phyloP scores from a whole-genome alignment of 1,140 invertebrate genomes.

The Schlechtendalia chinensis region DNA sequence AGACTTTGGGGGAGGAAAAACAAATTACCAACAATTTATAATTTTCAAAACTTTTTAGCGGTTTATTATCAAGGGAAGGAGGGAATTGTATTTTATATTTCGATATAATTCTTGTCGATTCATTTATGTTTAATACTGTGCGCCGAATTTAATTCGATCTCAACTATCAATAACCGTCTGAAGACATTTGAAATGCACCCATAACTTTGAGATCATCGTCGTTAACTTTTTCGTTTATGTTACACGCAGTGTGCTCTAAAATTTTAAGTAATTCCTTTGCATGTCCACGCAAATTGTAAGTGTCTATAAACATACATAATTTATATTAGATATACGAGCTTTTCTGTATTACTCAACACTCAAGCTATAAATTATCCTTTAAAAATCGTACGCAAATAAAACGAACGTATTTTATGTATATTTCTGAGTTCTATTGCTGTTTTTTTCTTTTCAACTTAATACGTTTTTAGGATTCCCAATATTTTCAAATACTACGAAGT shows the following conservation, averaged over 20 bases:
- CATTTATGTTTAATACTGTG: background rate
- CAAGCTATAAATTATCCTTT: too few species aligned
- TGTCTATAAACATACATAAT: background rate
- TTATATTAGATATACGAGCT: too few species aligned
- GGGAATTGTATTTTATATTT: background rate
- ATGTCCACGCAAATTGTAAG: background rate
- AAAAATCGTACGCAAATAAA: too few species aligned
- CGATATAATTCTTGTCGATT: background rate
- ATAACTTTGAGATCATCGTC: background rate
- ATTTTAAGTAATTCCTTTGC: background rate
- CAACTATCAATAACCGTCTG: background rate
- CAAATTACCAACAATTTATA: background rate
- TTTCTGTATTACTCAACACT: too few species aligned
- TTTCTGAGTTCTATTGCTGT: too few species aligned
- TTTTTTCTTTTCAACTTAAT: too few species aligned
- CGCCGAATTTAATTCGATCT: background rate
- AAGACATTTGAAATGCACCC: background rate
- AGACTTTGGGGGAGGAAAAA: background rate
- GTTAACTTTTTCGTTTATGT: background rate
- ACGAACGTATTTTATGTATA: too few species aligned
- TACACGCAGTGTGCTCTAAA: background rate
- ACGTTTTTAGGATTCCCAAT: too few species aligned
- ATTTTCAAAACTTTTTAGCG: background rate
- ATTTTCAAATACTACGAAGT: too few species aligned
- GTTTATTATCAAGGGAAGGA: background rate